Evolutionary conservation across 2,113 vertebrate species (phyloP), one percentile per base, ranked within the genome.

Genomic region (Mohoua ochrocephala): DNA sequence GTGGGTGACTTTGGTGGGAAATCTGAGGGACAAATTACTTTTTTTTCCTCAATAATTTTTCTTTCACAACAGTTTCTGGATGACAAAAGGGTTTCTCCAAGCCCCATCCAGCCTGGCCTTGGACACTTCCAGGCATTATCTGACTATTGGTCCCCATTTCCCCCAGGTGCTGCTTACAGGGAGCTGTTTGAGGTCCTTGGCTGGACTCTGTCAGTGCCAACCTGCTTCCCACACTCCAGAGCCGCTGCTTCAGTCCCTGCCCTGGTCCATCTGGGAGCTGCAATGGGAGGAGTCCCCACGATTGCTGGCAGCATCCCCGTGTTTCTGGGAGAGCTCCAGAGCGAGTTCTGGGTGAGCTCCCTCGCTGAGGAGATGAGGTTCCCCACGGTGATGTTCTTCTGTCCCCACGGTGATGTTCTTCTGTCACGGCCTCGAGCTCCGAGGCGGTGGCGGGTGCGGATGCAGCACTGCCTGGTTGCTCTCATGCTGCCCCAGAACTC

Each of bases 211-310:
- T 28, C 16, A 24, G 24, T n/a, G 35, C 63, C 68, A 44, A 24
- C 24, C 41, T 44, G 68, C 35, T 57, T 24, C 27, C 69, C 1
- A 0, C 9, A 1, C 4, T 3, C 26, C 75, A 49, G 30, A 30
- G n/a, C 42, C 10, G 4, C 23, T 8, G 2, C 42, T 53, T 0
- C 7, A 12, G 56, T 19, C 63, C 6, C 45, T 17, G 24, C 50
- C 37, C 24, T 10, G 6, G 19, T 83, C 56, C 59, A 41, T 27
- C 37, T n/a, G 35, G 60, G n/a, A 28, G 20, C 1, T 63, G 74
- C 44, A 31, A 4, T 1, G 59, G 39, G 67, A 54, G 1, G 15
- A 15, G 77, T 30, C 53, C 21, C 57, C 47, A 7, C 0, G 10
- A 18, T 2, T 41, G 49, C 53, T 54, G 68, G 47, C 64, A 90